Conservation (phyloP, 2,113 vertebrate species). For the Potamarius usumacintae region DNA sequence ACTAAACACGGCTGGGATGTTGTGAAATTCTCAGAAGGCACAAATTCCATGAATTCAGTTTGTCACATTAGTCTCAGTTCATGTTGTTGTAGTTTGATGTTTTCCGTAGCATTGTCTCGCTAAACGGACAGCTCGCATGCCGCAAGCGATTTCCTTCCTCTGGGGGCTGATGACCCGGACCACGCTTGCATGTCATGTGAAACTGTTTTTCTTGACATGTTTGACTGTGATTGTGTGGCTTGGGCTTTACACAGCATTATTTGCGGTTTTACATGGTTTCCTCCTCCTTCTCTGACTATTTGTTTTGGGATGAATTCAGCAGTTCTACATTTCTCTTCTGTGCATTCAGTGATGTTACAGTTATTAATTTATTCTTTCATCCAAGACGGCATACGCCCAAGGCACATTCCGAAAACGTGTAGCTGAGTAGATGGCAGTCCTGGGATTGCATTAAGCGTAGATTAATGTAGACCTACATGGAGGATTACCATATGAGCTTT, state of each 20-base stretch:
- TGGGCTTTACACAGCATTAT: conserved; percentile 16
- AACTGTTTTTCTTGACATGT: conserved; percentile 43
- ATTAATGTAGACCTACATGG: neutral
- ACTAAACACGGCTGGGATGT: conserved; percentile 12
- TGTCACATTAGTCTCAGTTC: conserved; percentile 21
- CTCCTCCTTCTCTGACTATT: conserved; percentile 24
- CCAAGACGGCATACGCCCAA: neutral
- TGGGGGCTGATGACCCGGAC: conserved; percentile 1
- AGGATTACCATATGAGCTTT: neutral
- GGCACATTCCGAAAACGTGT: neutral
- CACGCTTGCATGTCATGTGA: conserved; percentile 27
- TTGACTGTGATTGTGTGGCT: conserved; percentile 7
- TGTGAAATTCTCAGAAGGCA: conserved; percentile 13
- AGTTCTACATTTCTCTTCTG: conserved; percentile 25
- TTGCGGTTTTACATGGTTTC: conserved; percentile 25
- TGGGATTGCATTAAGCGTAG: neutral
- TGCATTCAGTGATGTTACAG: neutral
- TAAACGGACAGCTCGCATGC: conserved; percentile 29
- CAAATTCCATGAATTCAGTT: conserved; percentile 26
- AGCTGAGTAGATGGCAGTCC: neutral
- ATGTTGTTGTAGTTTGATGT: conserved; percentile 44
- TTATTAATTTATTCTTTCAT: conserved; percentile 2
- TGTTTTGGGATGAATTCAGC: conserved; percentile 36
- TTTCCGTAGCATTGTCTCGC: conserved; percentile 38
- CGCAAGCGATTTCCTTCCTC: conserved; percentile 36